These are phyloP conservation scores for Cathartes aura DNA, from an alignment of 2,113 vertebrate genomes.

Conservation along the genomic window DNA sequence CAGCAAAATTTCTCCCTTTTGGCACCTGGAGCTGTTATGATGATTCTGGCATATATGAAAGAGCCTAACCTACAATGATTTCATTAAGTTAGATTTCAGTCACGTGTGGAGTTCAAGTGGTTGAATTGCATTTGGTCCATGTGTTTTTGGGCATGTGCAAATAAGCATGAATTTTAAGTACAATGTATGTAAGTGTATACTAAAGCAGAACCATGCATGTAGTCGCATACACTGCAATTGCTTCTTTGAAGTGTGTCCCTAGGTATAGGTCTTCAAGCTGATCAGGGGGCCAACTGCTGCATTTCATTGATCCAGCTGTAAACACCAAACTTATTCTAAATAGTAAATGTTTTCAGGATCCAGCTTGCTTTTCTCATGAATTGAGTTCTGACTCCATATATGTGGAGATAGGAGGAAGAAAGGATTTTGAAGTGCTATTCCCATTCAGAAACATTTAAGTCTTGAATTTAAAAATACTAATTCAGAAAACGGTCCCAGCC, in stretches of 20 bases:
- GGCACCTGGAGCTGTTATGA: not conserved
- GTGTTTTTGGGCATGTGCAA: not conserved
- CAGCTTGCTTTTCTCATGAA: not conserved
- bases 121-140: not conserved
- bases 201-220: not conserved
- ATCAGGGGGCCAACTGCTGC: not conserved
- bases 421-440: not conserved
- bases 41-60: not conserved
- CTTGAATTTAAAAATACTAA: not conserved
- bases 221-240: not conserved
- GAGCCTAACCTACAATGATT: not conserved
- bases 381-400: not conserved
- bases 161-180: not conserved
- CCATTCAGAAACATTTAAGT: not conserved
- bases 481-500: not conserved
- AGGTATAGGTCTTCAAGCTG: not conserved
- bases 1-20: not conserved
- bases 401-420: not conserved
- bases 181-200: not conserved
- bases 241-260: not conserved
- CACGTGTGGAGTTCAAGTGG: not conserved
- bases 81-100: not conserved
- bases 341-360: not conserved
- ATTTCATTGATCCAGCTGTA: not conserved
- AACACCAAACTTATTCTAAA: not conserved